Evolutionary conservation across 2,797 vertebrate species (phyloP), one percentile per base, ranked within the genome.

Genomic region (Dicrostonyx torquatus): DNA sequence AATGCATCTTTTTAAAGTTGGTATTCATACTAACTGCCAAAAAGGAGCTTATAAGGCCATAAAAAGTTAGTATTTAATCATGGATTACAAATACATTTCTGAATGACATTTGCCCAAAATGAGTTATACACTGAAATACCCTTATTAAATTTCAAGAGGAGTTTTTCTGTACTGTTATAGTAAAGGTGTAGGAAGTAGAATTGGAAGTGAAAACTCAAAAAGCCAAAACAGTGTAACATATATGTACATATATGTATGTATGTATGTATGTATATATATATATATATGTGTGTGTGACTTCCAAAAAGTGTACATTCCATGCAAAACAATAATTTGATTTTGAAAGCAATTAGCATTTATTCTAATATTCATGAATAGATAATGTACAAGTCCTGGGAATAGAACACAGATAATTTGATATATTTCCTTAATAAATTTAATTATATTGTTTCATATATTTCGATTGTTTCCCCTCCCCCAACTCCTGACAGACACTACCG

Each of bases 101-200:
- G 94, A 95, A 68, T 95, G 88, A 89, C 91, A 97, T 96, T 97
- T 53, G 62, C 53, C 76, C 48, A 70, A 72, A 93, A 66, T 96
- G 89, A 93, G 48, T 95, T 95, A 96, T 37, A 95, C 76, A 90
- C 50, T 97, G 94, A 97, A 96, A 72, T 94, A 97, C 85, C 97
- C 96, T 97, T 97, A 97, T 64, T 97, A 96, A 97, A 95, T 94
- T 92, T 95, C 64, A 85, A 85, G 43, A 43, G 43, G 43, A 43
- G 43, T 43, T 43, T 43, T 43, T 43, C 43, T 43, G 95, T 91
- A n/a, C 53, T 94, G 95, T 80, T 29, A 62, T 95, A 91, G 86
- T 62, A 88, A 96, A 95, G 48, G 90, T 0, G 6, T 96, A 60
- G 88, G 98, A 98, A 98, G 62, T 94, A 94, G 84, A 97, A 37